Percentiles rank a stretch among this genome's conserved stretches.
phyloP scores from a whole-genome alignment of 2,113 vertebrate genomes.

The Cygnus atratus region DNA sequence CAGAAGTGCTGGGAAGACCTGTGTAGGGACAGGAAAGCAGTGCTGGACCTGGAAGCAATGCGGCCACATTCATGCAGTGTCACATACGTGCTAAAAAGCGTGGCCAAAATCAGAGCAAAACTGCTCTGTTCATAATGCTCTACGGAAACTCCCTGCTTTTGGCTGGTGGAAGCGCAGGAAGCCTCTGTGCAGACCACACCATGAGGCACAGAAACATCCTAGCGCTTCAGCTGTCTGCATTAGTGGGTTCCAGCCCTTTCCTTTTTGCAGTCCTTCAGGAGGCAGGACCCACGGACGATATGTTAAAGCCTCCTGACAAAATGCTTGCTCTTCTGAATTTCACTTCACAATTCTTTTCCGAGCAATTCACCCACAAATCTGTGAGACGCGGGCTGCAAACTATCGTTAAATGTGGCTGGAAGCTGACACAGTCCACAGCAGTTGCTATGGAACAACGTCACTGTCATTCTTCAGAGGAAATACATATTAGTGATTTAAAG shows the following conservation, averaged over 20 bases:
- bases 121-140: neutral
- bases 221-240: neutral
- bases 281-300: rapidly evolving
- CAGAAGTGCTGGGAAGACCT: neutral
- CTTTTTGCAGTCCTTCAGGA: neutral
- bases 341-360: neutral
- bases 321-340: neutral
- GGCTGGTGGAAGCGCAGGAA: neutral
- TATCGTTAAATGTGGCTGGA: neutral
- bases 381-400: neutral
- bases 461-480: neutral
- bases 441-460: rapidly evolving
- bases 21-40: neutral
- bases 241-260: neutral
- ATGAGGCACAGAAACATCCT: neutral
- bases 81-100: neutral
- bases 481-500: rapidly evolving
- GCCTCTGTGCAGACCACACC: neutral
- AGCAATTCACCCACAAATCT: neutral
- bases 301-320: neutral
- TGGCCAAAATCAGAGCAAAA: neutral
- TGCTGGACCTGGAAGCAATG: neutral
- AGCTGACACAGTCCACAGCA: neutral
- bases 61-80: neutral
- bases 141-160: neutral